Base-by-base conservation (phyloP, 2,113 vertebrate genomes). In the Gopherus flavomarginatus region DNA sequence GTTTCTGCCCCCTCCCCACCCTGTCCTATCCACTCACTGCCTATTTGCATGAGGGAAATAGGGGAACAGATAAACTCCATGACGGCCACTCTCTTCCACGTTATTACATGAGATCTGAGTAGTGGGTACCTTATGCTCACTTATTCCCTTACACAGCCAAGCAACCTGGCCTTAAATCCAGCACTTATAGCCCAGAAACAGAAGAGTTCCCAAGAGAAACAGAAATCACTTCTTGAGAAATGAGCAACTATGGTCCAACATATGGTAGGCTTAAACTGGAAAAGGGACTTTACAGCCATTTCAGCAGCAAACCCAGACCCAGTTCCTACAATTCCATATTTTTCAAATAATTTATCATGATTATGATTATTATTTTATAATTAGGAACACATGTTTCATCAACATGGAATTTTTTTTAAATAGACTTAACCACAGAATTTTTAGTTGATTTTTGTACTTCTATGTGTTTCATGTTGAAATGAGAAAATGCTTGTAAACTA, bases 401-500 rank as follows among this genome's bases (percentile, higher is more conserved):
- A 44, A 59, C n/a, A 79, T 14, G 2, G 4, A 94, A 69, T 59
- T 92, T 86, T 49, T 94, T 86, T 92, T 90, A 82, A 94, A 95
- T 50, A 95, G 93, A 91, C 80, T 49, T 93, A 87, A 90, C 92
- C 90, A 81, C n/a, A 52, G 52, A 27, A 88, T 85, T 94, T 97
- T 97, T 92, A 94, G 84, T 9, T 96, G 50, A 59, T 90, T 90
- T 54, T 62, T 87, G 93, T 93, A 62, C 83, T 89, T 95, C 4
- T 50, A 5, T 44, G 12, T 42, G 83, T 19, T 80, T 24, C 35
- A 56, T 31, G 24, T 93, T 93, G 88, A 94, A 57, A 86, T 95
- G 92, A 97, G 93, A 96, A 96, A 95, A 96, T 90, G 54, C 72
- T 82, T 80, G 26, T 83, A 97, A 96, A 97, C 95, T 94, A 89